phyloP scores from a whole-genome alignment of 2,113 vertebrate genomes.

The Hiodon alosoides region DNA sequence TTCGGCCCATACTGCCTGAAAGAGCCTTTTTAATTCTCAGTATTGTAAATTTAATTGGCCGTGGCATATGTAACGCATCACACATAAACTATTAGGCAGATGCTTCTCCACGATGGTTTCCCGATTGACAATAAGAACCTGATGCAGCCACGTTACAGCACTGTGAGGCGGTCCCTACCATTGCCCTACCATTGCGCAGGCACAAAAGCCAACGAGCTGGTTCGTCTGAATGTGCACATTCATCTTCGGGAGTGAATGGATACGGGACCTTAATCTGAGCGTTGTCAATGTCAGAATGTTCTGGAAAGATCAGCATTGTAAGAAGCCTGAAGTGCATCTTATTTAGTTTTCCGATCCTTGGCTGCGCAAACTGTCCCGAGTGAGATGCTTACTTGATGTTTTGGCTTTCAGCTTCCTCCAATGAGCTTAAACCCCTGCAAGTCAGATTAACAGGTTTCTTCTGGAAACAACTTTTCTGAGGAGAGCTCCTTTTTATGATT shows the following conservation, averaged over 20 bases:
- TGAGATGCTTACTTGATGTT: not conserved
- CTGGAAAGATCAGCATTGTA: no score
- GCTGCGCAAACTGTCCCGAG: not conserved
- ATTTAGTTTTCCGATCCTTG: not conserved
- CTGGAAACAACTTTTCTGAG: constrained; percentile 10
- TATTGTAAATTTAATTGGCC: constrained; percentile 9
- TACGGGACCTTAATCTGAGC: not conserved
- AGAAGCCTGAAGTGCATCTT: no score
- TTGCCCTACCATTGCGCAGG: no score
- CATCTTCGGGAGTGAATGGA: constrained; percentile 12
- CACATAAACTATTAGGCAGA: constrained; percentile 7
- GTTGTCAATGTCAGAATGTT: no score
- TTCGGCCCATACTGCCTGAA: not conserved
- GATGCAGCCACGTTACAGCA: not conserved
- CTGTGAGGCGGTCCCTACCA: not conserved
- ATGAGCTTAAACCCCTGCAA: constrained; percentile 1
- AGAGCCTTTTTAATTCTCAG: not conserved
- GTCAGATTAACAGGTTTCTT: constrained; percentile 15
- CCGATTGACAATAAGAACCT: not conserved
- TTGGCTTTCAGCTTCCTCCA: not conserved
- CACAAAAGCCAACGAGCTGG: no score
- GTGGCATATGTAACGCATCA: constrained; percentile 2
- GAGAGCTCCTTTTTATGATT: constrained; percentile 28
- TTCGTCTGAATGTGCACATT: constrained; percentile 10
- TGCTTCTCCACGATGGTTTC: not conserved